These are phyloP conservation scores for Drosophila affinis DNA, from an alignment of 2,888 invertebrate genomes.

Conservation along the genomic window DNA sequence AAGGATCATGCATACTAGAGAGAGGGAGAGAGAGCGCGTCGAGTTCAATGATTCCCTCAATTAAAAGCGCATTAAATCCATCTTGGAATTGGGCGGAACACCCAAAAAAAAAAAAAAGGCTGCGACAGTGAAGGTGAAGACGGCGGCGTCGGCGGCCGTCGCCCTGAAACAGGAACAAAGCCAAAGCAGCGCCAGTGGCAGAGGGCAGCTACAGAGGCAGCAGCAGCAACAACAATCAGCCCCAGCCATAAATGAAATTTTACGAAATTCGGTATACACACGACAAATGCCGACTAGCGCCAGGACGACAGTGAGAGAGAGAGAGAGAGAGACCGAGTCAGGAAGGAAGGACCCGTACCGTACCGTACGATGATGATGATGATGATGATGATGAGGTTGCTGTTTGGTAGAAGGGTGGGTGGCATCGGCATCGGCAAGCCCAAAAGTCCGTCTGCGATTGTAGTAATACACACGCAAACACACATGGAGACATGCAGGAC, in stretches of 20 bases:
- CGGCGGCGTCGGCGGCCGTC: conserved; percentile 58
- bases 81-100: conserved; percentile 49
- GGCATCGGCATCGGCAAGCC: conserved; percentile 43
- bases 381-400: conserved; percentile 34
- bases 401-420: conserved; percentile 66
- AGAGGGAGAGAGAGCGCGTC: neutral
- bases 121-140: conserved; percentile 31
- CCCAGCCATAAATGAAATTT: conserved; percentile 75
- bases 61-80: conserved; percentile 44
- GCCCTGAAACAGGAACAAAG: conserved; percentile 75
- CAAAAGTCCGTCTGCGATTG: conserved; percentile 65
- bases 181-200: conserved; percentile 27
- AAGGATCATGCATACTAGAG: neutral
- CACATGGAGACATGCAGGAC: conserved; percentile 7
- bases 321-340: neutral
- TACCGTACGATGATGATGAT: conserved; percentile 1
- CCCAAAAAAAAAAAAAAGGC: conserved; percentile 9
- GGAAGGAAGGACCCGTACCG: neutral
- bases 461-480: conserved; percentile 48
- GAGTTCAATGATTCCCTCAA: conserved; percentile 31
- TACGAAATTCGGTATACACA: conserved; percentile 78
- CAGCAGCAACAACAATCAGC: conserved; percentile 56
- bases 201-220: conserved; percentile 26
- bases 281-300: conserved; percentile 68
- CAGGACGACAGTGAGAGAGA: conserved; percentile 2